Evolutionary conservation across 2,113 vertebrate genomes (phyloP), one percentile per base, ranked within the genome.

Genomic region (Elgaria multicarinata): DNA sequence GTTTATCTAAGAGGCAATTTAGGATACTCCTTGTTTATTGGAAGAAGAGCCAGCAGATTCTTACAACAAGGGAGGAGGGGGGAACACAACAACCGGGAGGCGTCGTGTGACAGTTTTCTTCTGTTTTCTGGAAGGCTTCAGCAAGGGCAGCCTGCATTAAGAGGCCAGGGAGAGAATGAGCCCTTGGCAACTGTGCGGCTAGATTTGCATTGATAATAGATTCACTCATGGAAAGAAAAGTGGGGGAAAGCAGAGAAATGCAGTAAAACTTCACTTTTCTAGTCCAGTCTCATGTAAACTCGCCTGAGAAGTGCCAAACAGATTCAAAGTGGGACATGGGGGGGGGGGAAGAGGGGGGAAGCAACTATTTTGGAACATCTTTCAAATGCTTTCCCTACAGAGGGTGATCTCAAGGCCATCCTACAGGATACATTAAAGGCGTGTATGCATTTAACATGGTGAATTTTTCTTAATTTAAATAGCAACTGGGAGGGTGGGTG

Each of bases 1-100:
- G 95, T 96, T 96, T 96, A 96, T 96, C 93, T 95, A 95, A 96
- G 93, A 95, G 90, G 94, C 96, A 96, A 96, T 96, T 96, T 96
- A 10, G 95, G 94, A 94, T 96, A 96, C 95, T 93, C 85, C 93
- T 69, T 96, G 96, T 96, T 96, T 96, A 96, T 92, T 95, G 94
- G 94, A 95, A 94, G 28, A 77, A 64, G 93, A 95, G 94, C 94
- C 95, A 96, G 93, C 95, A 93, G 94, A 92, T 95, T 96, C 94
- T 94, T 74, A 93, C 83, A 26, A n/a, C 89, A 91, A 93, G 95
- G 67, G 53, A 74, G 18, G 18, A 4, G 20, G 24, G 36, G 33
- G 7, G 14, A 36, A 79, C 89, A 89, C 85, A 92, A 87, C 90
- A 90, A 90, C 93, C 3, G 94, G 93, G 91, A 91, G 93, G 78